Conservation (phyloP, 2,113 vertebrate genomes). For the Hiodon tergisus region DNA sequence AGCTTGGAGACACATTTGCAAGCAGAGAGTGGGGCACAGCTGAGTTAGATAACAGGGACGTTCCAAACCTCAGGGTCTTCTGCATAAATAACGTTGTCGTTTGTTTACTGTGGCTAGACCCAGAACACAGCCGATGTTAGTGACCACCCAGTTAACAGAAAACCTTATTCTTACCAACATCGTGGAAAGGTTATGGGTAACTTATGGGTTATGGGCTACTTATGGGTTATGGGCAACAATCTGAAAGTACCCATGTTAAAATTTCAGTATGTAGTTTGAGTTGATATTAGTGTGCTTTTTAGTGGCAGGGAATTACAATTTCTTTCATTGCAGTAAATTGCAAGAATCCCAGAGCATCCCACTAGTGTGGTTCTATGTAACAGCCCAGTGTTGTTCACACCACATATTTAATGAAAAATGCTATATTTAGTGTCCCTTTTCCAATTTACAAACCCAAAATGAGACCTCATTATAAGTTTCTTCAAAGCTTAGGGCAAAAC, state of each 20-base stretch:
- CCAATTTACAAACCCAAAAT: conserved; percentile 1
- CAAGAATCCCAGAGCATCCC: not conserved
- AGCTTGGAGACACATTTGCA: conserved; percentile 43
- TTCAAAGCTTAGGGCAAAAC: conserved; percentile 11
- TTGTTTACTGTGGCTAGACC: conserved; percentile 41
- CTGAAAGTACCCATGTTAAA: too few relatives aligned
- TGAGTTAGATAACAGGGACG: conserved; percentile 34
- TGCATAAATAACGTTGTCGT: conserved; percentile 46
- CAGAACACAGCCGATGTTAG: not conserved
- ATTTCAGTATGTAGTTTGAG: too few relatives aligned
- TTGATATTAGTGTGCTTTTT: too few relatives aligned
- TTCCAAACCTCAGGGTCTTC: conserved; percentile 30
- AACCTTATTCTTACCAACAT: too few relatives aligned
- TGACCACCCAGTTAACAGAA: not conserved
- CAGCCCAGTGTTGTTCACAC: not conserved
- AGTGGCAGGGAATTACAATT: too few relatives aligned
- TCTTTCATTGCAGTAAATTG: not conserved
- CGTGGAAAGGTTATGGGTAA: too few relatives aligned
- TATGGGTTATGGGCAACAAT: too few relatives aligned
- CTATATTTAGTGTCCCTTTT: conserved; percentile 6
- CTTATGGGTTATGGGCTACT: too few relatives aligned
- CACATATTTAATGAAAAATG: not conserved
- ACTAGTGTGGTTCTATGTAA: not conserved
- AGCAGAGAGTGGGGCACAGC: conserved; percentile 25
- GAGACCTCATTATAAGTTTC: conserved; percentile 13